Percentiles rank a stretch among this genome's conserved stretches.
Conservation (phyloP, 2,888 invertebrate genomes). For the Conomelus anceps region DNA sequence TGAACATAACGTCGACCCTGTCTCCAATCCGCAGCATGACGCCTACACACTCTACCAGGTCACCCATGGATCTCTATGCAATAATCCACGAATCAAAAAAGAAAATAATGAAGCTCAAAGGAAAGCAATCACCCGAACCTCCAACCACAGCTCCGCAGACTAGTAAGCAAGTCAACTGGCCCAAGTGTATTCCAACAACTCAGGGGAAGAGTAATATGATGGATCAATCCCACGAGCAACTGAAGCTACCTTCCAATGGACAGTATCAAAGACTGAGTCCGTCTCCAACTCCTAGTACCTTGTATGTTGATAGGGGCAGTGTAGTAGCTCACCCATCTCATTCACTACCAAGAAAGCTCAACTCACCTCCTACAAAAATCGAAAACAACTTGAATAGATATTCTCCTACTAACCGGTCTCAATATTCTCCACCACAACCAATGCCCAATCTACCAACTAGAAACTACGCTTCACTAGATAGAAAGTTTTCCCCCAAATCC, state of each 20-base stretch:
- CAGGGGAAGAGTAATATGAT: conserved; percentile 16
- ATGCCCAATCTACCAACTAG: conserved; percentile 14
- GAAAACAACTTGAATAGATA: not conserved
- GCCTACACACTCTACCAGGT: conserved; percentile 64
- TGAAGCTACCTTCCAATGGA: conserved; percentile 18
- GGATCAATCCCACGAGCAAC: not conserved
- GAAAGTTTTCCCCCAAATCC: not conserved
- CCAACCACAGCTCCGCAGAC: not conserved
- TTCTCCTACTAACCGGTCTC: not conserved
- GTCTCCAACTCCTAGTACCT: conserved; percentile 19
- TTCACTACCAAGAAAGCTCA: not conserved
- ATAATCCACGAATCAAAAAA: conserved; percentile 72
- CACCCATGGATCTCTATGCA: conserved; percentile 69
- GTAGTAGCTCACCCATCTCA: not conserved
- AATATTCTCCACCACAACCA: conserved; percentile 8
- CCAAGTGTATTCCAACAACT: conserved; percentile 30
- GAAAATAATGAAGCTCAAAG: conserved; percentile 25
- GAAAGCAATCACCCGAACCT: conserved; percentile 20
- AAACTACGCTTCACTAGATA: conserved; percentile 21
- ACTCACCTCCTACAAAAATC: not conserved
- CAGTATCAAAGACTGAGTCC: conserved; percentile 20
- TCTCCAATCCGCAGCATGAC: conserved; percentile 43
- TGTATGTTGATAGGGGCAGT: conserved; percentile 3
- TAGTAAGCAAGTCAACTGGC: conserved; percentile 25
- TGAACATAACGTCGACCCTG: conserved; percentile 31